Conservation (phyloP, 2,797 vertebrate species). For the Melanogrammus aeglefinus region DNA sequence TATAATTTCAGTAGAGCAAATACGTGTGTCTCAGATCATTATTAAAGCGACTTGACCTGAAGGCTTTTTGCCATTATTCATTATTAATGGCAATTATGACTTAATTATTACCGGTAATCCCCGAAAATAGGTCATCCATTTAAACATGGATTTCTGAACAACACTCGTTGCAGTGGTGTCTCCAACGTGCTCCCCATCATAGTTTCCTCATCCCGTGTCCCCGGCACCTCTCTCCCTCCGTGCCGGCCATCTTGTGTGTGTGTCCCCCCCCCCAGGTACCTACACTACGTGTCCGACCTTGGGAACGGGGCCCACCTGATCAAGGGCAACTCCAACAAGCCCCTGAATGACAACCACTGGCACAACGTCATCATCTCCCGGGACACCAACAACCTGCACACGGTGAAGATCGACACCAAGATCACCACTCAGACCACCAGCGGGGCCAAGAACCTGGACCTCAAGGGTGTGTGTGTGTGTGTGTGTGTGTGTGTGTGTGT, state of each 20-base stretch:
- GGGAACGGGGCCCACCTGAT: slow-evolving; percentile 96
- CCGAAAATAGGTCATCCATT: not conserved
- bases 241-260: not conserved
- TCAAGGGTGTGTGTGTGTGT: slow-evolving; percentile 81
- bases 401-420: slow-evolving; percentile 95
- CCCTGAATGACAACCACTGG: slow-evolving; percentile 98
- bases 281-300: slow-evolving; percentile 95
- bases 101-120: not conserved
- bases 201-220: not conserved
- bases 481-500: not conserved
- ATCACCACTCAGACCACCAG: slow-evolving; percentile 92
- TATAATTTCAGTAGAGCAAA: not conserved
- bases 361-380: slow-evolving; percentile 96
- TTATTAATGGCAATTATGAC: not conserved
- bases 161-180: not conserved
- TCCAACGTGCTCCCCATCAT: not conserved
- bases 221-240: not conserved
- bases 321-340: slow-evolving; percentile 97
- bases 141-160: not conserved
- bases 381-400: slow-evolving; percentile 95
- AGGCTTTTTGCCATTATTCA: not conserved
- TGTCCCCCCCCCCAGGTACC: slow-evolving; percentile 77
- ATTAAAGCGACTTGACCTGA: not conserved
- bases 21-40: not conserved
- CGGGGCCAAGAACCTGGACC: slow-evolving; percentile 93